These are phyloP conservation scores for Coecobrya sp. DNA, from an alignment of 2,888 invertebrate genomes.

Conservation along the genomic window DNA sequence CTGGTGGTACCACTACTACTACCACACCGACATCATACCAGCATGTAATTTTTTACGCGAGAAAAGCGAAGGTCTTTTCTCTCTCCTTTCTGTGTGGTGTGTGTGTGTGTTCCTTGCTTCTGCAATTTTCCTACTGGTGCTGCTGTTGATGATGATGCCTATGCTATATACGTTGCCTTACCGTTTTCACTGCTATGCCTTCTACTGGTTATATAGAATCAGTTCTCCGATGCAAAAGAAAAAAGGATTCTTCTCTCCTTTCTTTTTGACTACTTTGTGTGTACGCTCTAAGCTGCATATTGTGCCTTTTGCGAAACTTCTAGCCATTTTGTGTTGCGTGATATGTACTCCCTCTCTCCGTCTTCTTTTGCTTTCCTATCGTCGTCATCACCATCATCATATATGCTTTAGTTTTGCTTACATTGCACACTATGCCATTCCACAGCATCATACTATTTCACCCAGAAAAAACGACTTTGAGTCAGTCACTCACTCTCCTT, in stretches of 20 bases:
- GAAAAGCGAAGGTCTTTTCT: conserved; percentile 66
- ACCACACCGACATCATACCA: conserved; percentile 12
- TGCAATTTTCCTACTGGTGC: conserved; percentile 1
- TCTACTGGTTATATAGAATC: conserved; percentile 34
- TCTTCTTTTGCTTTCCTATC: conserved; percentile 16
- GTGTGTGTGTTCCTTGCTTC: conserved; percentile 24
- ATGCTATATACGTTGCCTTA: conserved; percentile 16
- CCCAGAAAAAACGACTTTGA: conserved; percentile 69
- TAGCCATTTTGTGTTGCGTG: conserved; percentile 52
- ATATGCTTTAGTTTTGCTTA: conserved; percentile 66
- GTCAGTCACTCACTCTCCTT: conserved; percentile 65
- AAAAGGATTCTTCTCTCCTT: conserved; percentile 49
- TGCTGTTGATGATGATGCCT: conserved; percentile 8
- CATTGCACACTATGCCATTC: conserved; percentile 62
- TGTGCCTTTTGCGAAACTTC: conserved; percentile 39
- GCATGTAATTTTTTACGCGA: conserved; percentile 72
- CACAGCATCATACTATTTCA: conserved; percentile 41
- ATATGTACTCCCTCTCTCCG: conserved; percentile 30
- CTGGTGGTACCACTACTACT: neutral
- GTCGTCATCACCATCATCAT: conserved; percentile 35
- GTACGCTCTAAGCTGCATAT: conserved; percentile 18
- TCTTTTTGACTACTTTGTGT: conserved; percentile 16
- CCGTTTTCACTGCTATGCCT: neutral
- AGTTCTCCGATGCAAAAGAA: conserved; percentile 26
- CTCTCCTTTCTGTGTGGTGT: neutral